These are phyloP conservation scores for Physocephala rufipes DNA, from an alignment of 2,888 invertebrate genomes.

Conservation along the genomic window DNA sequence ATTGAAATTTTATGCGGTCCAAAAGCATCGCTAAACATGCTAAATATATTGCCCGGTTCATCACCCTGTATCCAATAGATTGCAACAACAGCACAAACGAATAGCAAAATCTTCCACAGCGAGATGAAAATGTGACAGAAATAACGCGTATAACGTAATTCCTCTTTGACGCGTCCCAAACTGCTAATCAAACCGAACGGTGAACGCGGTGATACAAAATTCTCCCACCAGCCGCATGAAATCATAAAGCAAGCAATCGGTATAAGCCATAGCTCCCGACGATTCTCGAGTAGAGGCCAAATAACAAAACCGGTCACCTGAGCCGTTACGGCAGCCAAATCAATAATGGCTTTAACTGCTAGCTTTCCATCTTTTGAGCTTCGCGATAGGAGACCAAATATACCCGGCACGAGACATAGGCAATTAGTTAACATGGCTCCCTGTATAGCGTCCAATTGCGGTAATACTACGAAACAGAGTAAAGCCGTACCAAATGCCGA, in stretches of 20 bases:
- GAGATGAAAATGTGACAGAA: slow-evolving; percentile 91
- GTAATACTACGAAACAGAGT: slow-evolving; percentile 87
- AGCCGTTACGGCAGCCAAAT: slow-evolving; percentile 84
- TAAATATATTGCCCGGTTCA: slow-evolving; percentile 80
- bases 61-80: slow-evolving; percentile 80
- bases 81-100: slow-evolving; percentile 78
- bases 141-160: slow-evolving; percentile 82
- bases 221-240: slow-evolving; percentile 98
- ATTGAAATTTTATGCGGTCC: slow-evolving; percentile 81
- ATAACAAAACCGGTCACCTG: slow-evolving; percentile 92
- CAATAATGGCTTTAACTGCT: slow-evolving; percentile 81
- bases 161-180: slow-evolving; percentile 80
- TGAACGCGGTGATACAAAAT: slow-evolving; percentile 89
- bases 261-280: slow-evolving; percentile 83
- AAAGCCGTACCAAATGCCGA: slow-evolving; percentile 88
- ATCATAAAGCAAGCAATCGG: slow-evolving; percentile 85
- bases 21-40: slow-evolving; percentile 78
- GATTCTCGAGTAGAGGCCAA: slow-evolving; percentile 86
- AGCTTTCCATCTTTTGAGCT: slow-evolving; percentile 83
- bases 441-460: slow-evolving; percentile 91
- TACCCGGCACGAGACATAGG: slow-evolving; percentile 85
- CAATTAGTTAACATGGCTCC: slow-evolving; percentile 97
- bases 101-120: slow-evolving; percentile 87
- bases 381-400: slow-evolving; percentile 80
- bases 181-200: slow-evolving; percentile 77